Evolutionary conservation across 2,113 vertebrate species (phyloP).

Genomic region (Actenoides lindsayi): DNA sequence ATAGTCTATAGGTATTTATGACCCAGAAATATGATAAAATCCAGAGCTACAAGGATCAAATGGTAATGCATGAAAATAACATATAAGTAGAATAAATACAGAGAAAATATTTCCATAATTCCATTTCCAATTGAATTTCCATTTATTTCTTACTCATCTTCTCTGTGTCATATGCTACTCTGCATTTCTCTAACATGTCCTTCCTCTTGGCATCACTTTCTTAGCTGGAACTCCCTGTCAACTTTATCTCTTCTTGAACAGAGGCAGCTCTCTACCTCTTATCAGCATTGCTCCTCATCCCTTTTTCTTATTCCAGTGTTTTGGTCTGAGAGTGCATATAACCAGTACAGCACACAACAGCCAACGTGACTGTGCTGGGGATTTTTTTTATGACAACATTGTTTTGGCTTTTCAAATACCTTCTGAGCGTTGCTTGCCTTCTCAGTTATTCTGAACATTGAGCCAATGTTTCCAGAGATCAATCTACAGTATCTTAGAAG

Average conservation of each 20-base stretch:
- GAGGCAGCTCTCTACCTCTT: neutral
- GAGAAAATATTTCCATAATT: neutral
- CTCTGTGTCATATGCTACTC: neutral
- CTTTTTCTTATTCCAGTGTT: neutral
- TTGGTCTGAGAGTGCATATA: neutral
- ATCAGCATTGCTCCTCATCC: neutral
- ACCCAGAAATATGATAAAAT: neutral
- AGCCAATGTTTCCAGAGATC: neutral
- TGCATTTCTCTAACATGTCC: neutral
- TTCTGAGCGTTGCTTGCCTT: neutral
- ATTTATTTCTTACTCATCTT: neutral
- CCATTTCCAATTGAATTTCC: neutral
- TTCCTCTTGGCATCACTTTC: neutral
- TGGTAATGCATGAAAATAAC: neutral
- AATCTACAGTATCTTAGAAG: neutral
- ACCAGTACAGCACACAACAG: neutral
- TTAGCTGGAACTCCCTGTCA: neutral
- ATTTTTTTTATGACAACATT: neutral
- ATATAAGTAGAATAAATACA: neutral
- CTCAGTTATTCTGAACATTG: neutral
- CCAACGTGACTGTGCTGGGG: fast-evolving
- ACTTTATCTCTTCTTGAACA: neutral
- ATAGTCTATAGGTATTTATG: neutral
- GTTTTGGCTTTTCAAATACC: neutral
- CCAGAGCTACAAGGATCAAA: neutral